Percentiles rank a stretch among this genome's conserved stretches.
Conservation (phyloP, 2,888 invertebrate species). For the Patella caerulea region DNA sequence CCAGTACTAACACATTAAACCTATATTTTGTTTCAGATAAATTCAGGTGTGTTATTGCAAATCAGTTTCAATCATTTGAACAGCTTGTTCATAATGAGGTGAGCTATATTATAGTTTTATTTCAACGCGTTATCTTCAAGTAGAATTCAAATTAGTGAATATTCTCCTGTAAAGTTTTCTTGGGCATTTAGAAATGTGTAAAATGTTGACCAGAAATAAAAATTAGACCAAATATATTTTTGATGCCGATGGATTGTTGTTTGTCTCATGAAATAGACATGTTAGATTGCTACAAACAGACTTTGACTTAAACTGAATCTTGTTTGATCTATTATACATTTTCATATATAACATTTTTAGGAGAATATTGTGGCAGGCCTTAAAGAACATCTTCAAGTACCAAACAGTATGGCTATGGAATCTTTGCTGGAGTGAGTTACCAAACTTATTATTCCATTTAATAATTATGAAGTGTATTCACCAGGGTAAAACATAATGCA, state of each 20-base stretch:
- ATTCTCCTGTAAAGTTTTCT: not conserved
- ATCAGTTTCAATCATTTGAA: constrained; percentile 83
- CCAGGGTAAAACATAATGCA: too few species aligned
- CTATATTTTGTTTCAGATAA: constrained; percentile 68
- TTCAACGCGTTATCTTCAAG: not conserved
- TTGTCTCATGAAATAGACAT: not conserved
- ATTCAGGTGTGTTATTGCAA: constrained; percentile 83
- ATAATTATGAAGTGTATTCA: too few species aligned
- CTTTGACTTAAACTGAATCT: not conserved
- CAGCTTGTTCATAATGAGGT: constrained; percentile 81
- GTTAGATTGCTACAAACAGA: not conserved
- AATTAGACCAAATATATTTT: not conserved
- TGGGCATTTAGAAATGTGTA: not conserved
- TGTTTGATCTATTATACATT: constrained; percentile 4
- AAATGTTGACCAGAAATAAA: not conserved
- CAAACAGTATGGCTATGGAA: constrained; percentile 82
- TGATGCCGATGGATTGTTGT: not conserved
- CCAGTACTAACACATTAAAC: not conserved
- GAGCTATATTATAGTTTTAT: constrained; percentile 51
- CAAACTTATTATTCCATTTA: not conserved
- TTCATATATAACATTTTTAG: constrained; percentile 73
- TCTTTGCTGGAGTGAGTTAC: constrained; percentile 86
- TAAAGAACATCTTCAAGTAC: constrained; percentile 81
- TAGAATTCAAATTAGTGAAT: not conserved
- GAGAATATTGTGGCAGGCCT: constrained; percentile 81